These are phyloP conservation scores for Atractosteus spatula DNA, from an alignment of 2,113 vertebrate genomes.

Conservation along the genomic window DNA sequence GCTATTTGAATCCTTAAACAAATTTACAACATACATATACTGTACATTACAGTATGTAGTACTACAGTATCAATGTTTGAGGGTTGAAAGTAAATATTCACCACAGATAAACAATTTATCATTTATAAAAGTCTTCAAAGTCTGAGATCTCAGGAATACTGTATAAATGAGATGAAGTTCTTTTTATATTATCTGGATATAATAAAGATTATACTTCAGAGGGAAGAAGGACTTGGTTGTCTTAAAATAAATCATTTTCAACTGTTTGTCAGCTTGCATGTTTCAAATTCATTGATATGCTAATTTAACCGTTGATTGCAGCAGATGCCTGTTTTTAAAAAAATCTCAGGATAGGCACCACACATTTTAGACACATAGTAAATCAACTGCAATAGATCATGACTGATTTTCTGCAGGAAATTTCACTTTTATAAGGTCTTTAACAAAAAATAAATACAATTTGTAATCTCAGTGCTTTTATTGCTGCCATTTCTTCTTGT, in stretches of 20 bases:
- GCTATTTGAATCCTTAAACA: no score
- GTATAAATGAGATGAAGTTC: constrained; percentile 57
- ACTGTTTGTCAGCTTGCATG: constrained; percentile 9
- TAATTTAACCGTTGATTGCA: constrained; percentile 51
- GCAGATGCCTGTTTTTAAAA: constrained; percentile 38
- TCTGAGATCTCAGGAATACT: not conserved
- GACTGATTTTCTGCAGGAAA: no score
- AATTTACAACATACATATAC: no score
- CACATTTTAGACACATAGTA: no score
- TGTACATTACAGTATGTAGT: not conserved
- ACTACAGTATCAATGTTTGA: not conserved
- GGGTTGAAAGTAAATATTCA: not conserved
- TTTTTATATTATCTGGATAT: constrained; percentile 62
- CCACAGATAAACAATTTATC: not conserved
- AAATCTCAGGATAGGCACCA: not conserved
- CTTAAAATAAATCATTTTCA: constrained; percentile 44
- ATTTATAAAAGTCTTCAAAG: not conserved
- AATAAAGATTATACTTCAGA: constrained; percentile 67
- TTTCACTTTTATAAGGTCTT: no score
- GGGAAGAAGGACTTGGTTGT: constrained; percentile 44
- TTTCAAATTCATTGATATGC: constrained; percentile 48
- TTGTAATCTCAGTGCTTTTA: no score
- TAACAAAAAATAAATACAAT: no score
- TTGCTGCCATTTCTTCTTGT: no score
- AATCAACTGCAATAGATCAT: no score